phyloP scores from a whole-genome alignment of 2,888 invertebrate species.

The Panopea generosa region DNA sequence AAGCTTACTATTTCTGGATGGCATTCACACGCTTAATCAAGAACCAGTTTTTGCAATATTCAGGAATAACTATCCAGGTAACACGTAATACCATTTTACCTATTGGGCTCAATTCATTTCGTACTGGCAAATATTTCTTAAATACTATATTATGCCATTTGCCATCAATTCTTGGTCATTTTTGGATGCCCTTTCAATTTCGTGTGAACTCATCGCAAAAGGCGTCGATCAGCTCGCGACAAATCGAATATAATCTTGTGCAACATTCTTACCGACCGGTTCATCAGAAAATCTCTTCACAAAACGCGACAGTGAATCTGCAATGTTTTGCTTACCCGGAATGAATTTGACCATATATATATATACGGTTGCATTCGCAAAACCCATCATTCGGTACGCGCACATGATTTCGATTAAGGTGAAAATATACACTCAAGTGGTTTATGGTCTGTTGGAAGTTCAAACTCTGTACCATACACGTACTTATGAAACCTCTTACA shows the following conservation, averaged over 20 bases:
- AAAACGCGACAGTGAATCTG: constrained; percentile 51
- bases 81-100: constrained; percentile 50
- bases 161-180: constrained; percentile 36
- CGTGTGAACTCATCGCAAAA: constrained; percentile 38
- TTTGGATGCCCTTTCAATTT: constrained; percentile 48
- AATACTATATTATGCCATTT: background rate
- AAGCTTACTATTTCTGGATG: constrained; percentile 52
- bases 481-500: constrained; percentile 68
- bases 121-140: constrained; percentile 27
- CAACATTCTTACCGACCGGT: background rate
- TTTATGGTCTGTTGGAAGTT: constrained; percentile 71
- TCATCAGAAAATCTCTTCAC: background rate
- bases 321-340: constrained; percentile 41
- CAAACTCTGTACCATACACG: constrained; percentile 61
- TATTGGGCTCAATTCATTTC: constrained; percentile 35
- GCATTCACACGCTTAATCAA: constrained; percentile 47
- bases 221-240: constrained; percentile 38
- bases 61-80: constrained; percentile 37
- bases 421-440: constrained; percentile 69
- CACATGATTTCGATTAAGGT: constrained; percentile 64
- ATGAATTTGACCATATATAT: constrained; percentile 48
- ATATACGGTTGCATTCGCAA: constrained; percentile 63
- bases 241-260: constrained; percentile 36
- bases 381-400: constrained; percentile 72
- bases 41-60: constrained; percentile 10